phyloP scores from a whole-genome alignment of 2,797 vertebrate genomes.

The Miopithecus talapoin region DNA sequence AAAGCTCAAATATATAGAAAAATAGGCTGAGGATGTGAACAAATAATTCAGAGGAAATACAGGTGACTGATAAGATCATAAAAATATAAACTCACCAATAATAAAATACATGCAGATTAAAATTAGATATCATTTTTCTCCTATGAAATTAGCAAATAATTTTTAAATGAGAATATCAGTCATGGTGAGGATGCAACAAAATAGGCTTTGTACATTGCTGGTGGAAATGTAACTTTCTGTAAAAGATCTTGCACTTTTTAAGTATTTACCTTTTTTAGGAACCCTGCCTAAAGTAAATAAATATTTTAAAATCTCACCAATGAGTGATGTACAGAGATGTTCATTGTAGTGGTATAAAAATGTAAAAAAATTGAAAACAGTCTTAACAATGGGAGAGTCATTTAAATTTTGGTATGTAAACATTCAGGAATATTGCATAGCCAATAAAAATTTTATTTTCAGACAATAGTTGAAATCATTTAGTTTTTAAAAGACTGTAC shows the following conservation, averaged over 20 bases:
- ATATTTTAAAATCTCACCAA: background rate
- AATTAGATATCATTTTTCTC: constrained; percentile 1
- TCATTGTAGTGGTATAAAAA: background rate
- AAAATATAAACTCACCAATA: background rate
- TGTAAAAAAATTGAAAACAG: background rate
- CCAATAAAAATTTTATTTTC: constrained; percentile 24
- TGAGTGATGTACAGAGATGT: background rate
- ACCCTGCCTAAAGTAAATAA: background rate
- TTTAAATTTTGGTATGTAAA: background rate
- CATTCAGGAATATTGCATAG: background rate
- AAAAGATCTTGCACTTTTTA: background rate
- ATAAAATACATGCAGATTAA: background rate
- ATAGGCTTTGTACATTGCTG: background rate
- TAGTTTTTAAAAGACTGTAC: background rate
- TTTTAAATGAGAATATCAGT: background rate
- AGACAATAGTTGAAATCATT: background rate
- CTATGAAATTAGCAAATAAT: constrained; percentile 9
- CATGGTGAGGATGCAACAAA: background rate
- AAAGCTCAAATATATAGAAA: background rate
- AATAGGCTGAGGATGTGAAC: background rate
- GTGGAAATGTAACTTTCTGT: background rate
- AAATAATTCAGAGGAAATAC: constrained; percentile 2
- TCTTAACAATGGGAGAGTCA: background rate
- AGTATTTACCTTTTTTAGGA: background rate
- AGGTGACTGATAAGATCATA: background rate